Evolutionary conservation across 1,140 invertebrate species (phyloP), one percentile per base, ranked within the genome.

Genomic region (Danaus plexippus): DNA sequence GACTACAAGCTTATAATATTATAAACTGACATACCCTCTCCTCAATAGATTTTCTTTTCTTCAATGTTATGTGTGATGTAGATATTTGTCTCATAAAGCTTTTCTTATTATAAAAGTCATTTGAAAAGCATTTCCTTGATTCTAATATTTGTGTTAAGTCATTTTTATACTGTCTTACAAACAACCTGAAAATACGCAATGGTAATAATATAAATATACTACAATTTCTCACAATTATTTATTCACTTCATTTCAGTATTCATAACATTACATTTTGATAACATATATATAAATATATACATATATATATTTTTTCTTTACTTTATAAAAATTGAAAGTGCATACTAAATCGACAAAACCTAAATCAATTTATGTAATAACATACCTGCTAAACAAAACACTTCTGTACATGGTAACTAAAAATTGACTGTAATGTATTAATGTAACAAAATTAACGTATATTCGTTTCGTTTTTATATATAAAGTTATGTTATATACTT

Each of bases 1-100:
- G n/a, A n/a, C n/a, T n/a, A n/a, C n/a, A n/a, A n/a, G n/a, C n/a
- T n/a, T n/a, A n/a, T n/a, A n/a, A n/a, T n/a, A n/a, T n/a, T n/a
- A n/a, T n/a, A n/a, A n/a, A 15, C 10, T 43, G 49, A 58, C 22
- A 45, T 58, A 80, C 80, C 71, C 70, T 80, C 67, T 85, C 80
- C 56, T 81, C 80, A 18, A 63, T 59, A 43, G 74, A 68, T 74
- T 73, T 79, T 57, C 78, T 73, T 68, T 85, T 85, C 47, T 85
- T 85, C 11, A 63, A 75, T 57, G 46, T 68, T 13, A 68, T 42
- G 42, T 63, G 43, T 13, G 80, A 74, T 47, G 77, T 47, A 18
- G 77, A 75, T 11, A 79, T 32, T 32, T 32, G 22, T 32, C 22
- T 32, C 7, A 6, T 45, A 8, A 69, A 62, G 62, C 76, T 70